Conservation (phyloP, 1,140 invertebrate species). For the Ips typographus region DNA sequence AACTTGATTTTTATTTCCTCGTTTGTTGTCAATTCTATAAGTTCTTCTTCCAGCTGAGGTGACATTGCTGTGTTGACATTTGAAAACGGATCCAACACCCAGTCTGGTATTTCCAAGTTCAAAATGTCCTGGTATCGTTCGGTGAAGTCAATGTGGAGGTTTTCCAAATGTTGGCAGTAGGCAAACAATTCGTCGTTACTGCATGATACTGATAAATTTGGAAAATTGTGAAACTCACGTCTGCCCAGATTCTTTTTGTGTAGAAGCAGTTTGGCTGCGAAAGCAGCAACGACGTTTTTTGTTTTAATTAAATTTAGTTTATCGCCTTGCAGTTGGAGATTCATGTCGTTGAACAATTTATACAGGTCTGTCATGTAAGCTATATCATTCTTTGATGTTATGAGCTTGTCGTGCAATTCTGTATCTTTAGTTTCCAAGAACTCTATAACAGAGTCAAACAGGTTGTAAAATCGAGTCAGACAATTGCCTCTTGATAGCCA, state of each 20-base stretch:
- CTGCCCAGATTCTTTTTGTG: constrained; percentile 48
- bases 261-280: constrained; percentile 48
- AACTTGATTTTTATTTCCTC: too few species aligned
- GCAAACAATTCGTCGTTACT: constrained; percentile 43
- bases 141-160: too few species aligned
- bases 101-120: too few species aligned
- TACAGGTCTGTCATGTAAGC: constrained; percentile 48
- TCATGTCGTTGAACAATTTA: constrained; percentile 43
- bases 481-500: constrained; percentile 29
- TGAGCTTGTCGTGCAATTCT: constrained; percentile 36
- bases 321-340: constrained; percentile 49
- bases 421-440: constrained; percentile 24
- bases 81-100: too few species aligned
- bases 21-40: constrained; percentile 41
- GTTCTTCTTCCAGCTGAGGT: constrained; percentile 40
- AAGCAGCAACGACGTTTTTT: constrained; percentile 49
- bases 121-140: too few species aligned
- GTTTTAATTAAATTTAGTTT: constrained; percentile 52
- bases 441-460: constrained; percentile 19
- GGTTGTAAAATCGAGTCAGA: constrained; percentile 21
- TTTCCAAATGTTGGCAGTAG: constrained; percentile 46
- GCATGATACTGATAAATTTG: constrained; percentile 45
- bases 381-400: constrained; percentile 48
- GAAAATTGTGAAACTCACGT: constrained; percentile 48
- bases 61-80: constrained; percentile 44